phyloP scores from a whole-genome alignment of 2,888 invertebrate species.

The Conus canariensis region DNA sequence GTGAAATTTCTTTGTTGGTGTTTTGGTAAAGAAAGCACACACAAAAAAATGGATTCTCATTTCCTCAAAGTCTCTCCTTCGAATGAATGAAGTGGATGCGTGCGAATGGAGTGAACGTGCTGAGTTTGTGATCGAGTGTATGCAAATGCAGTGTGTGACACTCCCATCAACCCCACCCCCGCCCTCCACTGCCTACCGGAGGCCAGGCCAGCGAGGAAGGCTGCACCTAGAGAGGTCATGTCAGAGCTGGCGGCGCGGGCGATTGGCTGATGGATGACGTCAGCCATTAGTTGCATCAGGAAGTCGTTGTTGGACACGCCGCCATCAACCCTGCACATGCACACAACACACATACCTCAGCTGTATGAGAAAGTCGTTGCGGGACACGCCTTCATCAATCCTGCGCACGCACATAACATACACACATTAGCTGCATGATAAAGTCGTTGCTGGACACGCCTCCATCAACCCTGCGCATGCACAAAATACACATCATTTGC shows the following conservation, averaged over 20 bases:
- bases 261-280: conserved; percentile 87
- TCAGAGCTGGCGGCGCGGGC: conserved; percentile 87
- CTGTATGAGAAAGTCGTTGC: not conserved
- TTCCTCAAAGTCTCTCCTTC: no score
- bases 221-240: conserved; percentile 92
- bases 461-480: conserved; percentile 88
- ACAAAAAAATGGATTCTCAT: no score
- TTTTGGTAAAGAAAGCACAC: no score
- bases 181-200: conserved; percentile 81
- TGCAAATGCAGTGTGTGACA: no score
- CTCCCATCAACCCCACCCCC: no score
- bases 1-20: no score
- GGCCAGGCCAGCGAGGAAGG: conserved; percentile 90
- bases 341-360: conserved; percentile 51
- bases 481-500: no score
- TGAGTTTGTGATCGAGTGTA: no score
- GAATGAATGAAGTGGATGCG: no score
- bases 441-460: conserved; percentile 98
- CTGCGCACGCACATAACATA: not conserved
- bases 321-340: conserved; percentile 88
- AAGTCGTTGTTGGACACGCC: conserved; percentile 98
- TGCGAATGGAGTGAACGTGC: no score
- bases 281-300: conserved; percentile 91
- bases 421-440: conserved; percentile 88
- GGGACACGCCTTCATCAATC: not conserved